Conservation (phyloP, 2,888 invertebrate species). For the Parnassius apollo region DNA sequence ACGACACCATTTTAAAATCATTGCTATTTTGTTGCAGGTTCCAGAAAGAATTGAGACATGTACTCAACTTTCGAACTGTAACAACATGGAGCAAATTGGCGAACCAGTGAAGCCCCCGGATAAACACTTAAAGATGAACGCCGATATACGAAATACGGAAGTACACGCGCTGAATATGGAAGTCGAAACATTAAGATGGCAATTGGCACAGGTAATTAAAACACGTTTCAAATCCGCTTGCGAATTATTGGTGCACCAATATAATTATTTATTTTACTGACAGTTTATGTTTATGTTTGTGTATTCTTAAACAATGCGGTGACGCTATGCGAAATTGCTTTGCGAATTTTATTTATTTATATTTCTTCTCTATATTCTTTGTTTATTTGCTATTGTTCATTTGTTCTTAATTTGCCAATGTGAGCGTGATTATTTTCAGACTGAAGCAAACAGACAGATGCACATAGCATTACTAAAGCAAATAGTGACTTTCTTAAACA, state of each 20-base stretch:
- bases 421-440: slow-evolving; percentile 73
- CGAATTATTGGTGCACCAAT: slow-evolving; percentile 53
- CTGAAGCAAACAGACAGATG: slow-evolving; percentile 86
- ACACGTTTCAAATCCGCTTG: slow-evolving; percentile 8
- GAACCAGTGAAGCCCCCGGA: slow-evolving; percentile 53
- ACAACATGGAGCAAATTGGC: slow-evolving; percentile 48
- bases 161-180: slow-evolving; percentile 82
- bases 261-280: slow-evolving; percentile 10
- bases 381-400: slow-evolving; percentile 6
- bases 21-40: slow-evolving; percentile 55
- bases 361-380: neutral
- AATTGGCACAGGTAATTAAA: slow-evolving; percentile 83
- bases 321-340: slow-evolving; percentile 36
- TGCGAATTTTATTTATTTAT: slow-evolving; percentile 37
- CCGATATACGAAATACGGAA: slow-evolving; percentile 59
- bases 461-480: slow-evolving; percentile 87
- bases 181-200: slow-evolving; percentile 87
- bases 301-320: slow-evolving; percentile 1
- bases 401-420: slow-evolving; percentile 34
- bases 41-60: slow-evolving; percentile 63
- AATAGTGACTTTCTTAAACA: slow-evolving; percentile 85
- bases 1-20: slow-evolving; percentile 36
- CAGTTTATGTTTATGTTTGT: slow-evolving; percentile 3
- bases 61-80: slow-evolving; percentile 62
- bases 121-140: slow-evolving; percentile 39